These are phyloP conservation scores for Holothuria glaberrima DNA, from an alignment of 35 echinoderm and acorn worm genomes.

Conservation along the genomic window DNA sequence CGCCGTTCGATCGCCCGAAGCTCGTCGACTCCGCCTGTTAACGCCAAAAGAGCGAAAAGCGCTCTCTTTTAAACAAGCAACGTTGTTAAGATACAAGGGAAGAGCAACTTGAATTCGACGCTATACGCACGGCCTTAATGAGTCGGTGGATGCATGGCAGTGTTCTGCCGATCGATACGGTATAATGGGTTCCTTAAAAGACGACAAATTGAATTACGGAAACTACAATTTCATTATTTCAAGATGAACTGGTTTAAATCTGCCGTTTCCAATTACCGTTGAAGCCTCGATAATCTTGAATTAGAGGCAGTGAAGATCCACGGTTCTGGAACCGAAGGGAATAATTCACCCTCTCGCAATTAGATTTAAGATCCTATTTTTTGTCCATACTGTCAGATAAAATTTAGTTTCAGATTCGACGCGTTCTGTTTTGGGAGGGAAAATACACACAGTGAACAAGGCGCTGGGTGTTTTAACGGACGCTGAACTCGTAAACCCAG, in stretches of 20 bases:
- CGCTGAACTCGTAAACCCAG: conserved; percentile 16
- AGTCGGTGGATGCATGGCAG: background rate
- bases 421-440: conserved; percentile 26
- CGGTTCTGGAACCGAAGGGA: conserved; percentile 32
- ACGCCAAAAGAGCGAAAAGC: conserved; percentile 10
- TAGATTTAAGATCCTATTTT: conserved; percentile 58
- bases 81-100: conserved; percentile 8
- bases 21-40: too few relatives aligned
- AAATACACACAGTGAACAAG: conserved; percentile 36
- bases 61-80: conserved; percentile 41
- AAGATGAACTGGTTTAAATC: conserved; percentile 65
- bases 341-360: conserved; percentile 46
- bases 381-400: conserved; percentile 43
- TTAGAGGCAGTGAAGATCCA: conserved; percentile 31
- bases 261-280: conserved; percentile 57
- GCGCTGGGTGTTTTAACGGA: conserved; percentile 15
- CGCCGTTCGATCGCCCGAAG: too few relatives aligned
- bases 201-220: conserved; percentile 58
- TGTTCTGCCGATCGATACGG: conserved; percentile 36
- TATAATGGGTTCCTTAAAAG: conserved; percentile 55
- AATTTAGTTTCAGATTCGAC: conserved; percentile 39
- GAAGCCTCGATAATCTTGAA: conserved; percentile 60
- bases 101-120: conserved; percentile 8
- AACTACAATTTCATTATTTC: conserved; percentile 68
- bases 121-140: background rate